Percentiles rank a stretch among this genome's conserved stretches.
These are phyloP conservation scores for Xenus cinereus DNA, from an alignment of 2,113 vertebrate genomes.

Conservation along the genomic window DNA sequence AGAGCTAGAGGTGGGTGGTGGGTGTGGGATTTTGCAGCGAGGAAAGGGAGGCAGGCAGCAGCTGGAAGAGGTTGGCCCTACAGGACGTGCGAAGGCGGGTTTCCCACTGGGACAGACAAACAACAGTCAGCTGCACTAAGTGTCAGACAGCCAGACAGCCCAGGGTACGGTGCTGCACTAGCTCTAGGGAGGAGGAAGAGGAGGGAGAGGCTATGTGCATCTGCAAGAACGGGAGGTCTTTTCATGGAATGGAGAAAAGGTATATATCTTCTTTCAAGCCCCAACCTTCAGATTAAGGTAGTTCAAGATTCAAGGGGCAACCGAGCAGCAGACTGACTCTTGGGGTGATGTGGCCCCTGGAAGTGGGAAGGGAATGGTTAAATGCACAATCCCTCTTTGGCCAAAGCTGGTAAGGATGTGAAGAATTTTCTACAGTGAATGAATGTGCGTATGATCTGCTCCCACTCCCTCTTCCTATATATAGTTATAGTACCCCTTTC, in stretches of 20 bases:
- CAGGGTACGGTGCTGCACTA: not conserved
- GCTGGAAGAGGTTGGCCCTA: not conserved
- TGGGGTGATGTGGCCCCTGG: not conserved
- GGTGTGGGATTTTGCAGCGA: not conserved
- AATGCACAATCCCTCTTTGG: not conserved
- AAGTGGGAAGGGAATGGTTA: not conserved
- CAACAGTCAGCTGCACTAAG: not conserved
- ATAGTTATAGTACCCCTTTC: constrained; percentile 3
- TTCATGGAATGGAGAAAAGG: not conserved
- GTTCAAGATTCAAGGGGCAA: not conserved
- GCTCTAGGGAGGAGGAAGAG: not conserved
- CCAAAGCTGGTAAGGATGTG: not conserved
- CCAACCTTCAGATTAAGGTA: not conserved
- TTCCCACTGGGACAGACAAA: not conserved
- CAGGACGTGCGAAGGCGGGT: not conserved
- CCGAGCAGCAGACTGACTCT: not conserved
- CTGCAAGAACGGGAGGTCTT: not conserved
- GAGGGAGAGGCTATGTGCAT: not conserved
- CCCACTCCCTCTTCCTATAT: not conserved
- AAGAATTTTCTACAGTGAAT: not conserved
- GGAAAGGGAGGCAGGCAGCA: not conserved
- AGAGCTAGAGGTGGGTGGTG: not conserved
- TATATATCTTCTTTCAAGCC: not conserved
- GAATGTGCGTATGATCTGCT: not conserved
- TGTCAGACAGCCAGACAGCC: not conserved